Evolutionary conservation across 2,113 vertebrate species (phyloP), one percentile per base, ranked within the genome.

Genomic region (Lutjanus erythropterus): DNA sequence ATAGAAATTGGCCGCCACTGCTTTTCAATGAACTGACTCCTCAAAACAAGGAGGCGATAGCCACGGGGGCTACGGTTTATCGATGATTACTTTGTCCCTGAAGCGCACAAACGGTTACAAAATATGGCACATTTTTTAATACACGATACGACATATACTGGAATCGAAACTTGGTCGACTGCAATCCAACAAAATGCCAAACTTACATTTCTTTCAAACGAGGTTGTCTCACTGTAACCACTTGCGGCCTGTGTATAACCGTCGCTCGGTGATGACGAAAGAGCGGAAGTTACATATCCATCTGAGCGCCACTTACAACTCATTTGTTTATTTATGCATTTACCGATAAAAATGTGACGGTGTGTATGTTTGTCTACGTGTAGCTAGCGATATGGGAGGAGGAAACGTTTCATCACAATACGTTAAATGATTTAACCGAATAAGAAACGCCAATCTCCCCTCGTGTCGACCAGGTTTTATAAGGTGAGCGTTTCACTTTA

Each of bases 151-250:
- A 44, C 2, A 19, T 4, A 21, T 2, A 4, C 6, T 49, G 18
- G 1, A 19, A 15, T 4, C 1, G 2, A 39, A 27, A 62, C 1
- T 1, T 10, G 14, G 1, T 33, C 1, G 27, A 23, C 0, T 42
- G 4, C 14, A 46, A 6, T 1, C 0, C 0, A 29, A 35, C 2
- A 69, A 65, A 46, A 50, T 2, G 1, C 21, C 6, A 42, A 80
- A 89, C 91, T 83, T 85, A 92, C 92, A 93, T 93, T 12, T 85
- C 35, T 81, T 74, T 41, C 19, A 33, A 56, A 46, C 27, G 52
- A 64, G 37, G 18, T 5, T 47, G 27, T n/a, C 35, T 2, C 41
- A 31, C 5, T 52, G 21, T 21, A 3, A 62, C 14, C 60, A 69
- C 67, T 81, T 18, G 79, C 66, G 42, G 67, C 60, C 83, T 29